Percentiles rank a stretch among this genome's conserved stretches.
phyloP scores from a whole-genome alignment of 2,113 vertebrate genomes.

The Ophthalmolycus amberensis region DNA sequence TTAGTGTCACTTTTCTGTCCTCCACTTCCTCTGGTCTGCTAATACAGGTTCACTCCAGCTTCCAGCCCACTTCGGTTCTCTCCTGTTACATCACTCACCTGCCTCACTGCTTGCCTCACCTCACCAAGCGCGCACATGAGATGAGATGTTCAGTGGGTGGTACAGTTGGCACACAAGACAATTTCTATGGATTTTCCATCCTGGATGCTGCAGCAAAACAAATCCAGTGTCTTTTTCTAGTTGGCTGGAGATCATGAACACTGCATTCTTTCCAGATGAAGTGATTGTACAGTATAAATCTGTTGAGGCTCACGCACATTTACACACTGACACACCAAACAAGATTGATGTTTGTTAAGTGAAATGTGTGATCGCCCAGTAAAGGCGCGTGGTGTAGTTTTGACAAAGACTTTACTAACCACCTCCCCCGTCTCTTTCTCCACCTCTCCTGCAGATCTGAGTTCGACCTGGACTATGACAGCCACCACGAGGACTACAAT shows the following conservation, averaged over 20 bases:
- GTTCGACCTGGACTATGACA: constrained; percentile 84
- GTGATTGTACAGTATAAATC: constrained; percentile 33
- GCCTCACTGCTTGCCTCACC: constrained; percentile 22
- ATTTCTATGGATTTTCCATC: constrained; percentile 72
- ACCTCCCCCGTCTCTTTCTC: constrained; percentile 37
- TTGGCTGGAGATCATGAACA: constrained; percentile 66
- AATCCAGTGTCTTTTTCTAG: constrained; percentile 71
- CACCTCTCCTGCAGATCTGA: constrained; percentile 74
- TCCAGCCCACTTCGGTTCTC: constrained; percentile 27
- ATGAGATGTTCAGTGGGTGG: constrained; percentile 54
- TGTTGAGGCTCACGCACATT: constrained; percentile 24
- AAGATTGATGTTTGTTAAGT: constrained; percentile 27
- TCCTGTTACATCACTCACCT: constrained; percentile 54
- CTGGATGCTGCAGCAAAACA: constrained; percentile 69
- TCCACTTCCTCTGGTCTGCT: constrained; percentile 41
- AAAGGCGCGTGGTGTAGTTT: constrained; percentile 26
- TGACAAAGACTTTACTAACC: constrained; percentile 36
- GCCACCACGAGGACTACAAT: constrained; percentile 85
- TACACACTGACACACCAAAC: constrained; percentile 16
- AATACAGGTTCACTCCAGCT: constrained; percentile 41
- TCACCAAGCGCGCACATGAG: constrained; percentile 22
- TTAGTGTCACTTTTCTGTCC: constrained; percentile 68
- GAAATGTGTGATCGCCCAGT: constrained; percentile 36
- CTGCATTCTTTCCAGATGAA: constrained; percentile 74
- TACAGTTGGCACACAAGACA: constrained; percentile 48